Conservation (phyloP, 2,797 vertebrate genomes). For the Tapera naevia region DNA sequence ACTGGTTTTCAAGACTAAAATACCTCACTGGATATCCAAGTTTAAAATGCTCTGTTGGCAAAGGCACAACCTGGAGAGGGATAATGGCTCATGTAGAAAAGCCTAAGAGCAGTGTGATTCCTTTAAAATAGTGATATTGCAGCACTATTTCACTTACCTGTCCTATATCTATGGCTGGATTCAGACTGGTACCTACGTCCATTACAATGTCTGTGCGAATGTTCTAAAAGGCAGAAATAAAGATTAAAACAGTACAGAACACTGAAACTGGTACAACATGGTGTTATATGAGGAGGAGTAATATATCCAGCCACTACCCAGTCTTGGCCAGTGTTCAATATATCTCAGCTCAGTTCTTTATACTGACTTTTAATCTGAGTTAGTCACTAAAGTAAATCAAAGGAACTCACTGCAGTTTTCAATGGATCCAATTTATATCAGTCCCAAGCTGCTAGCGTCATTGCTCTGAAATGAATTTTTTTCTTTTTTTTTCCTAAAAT, state of each 20-base stretch:
- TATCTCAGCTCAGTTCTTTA: background rate
- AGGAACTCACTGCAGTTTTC: background rate
- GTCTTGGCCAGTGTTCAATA: background rate
- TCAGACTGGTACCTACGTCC: conserved; percentile 94
- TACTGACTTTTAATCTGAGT: background rate
- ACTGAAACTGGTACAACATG: background rate
- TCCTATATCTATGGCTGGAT: conserved; percentile 95
- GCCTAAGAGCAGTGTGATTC: background rate
- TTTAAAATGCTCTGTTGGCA: background rate
- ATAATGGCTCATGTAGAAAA: background rate
- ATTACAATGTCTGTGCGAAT: conserved; percentile 92
- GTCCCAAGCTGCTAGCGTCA: background rate
- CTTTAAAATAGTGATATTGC: background rate
- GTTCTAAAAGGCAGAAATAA: conserved; percentile 77
- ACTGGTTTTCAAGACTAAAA: background rate
- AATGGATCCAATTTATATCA: background rate
- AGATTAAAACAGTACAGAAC: background rate
- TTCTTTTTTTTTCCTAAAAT: background rate
- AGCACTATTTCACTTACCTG: conserved; percentile 80
- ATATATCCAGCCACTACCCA: background rate
- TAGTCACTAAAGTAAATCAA: background rate
- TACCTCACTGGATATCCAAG: background rate
- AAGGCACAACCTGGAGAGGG: background rate
- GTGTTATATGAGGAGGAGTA: background rate
- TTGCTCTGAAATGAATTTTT: background rate